phyloP scores from a whole-genome alignment of 2,797 vertebrate species.

The Mus minutoides region DNA sequence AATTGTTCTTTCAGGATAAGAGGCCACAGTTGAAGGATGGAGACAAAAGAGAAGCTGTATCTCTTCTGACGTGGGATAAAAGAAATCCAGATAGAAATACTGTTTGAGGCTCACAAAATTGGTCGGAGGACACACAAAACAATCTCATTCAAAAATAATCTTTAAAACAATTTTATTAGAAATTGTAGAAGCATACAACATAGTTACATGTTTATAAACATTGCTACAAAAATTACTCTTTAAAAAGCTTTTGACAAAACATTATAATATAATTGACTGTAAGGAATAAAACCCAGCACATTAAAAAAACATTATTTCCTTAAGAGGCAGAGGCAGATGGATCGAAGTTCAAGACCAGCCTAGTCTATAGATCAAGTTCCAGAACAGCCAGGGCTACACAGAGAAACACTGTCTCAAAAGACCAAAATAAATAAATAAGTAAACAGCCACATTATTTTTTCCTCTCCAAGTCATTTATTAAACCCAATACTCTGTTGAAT shows the following conservation, averaged over 20 bases:
- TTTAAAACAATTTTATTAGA: constrained; percentile 78
- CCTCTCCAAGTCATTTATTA: not conserved
- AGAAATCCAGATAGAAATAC: constrained; percentile 40
- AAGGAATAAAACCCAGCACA: constrained; percentile 54
- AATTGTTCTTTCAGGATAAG: not conserved
- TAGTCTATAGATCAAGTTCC: not conserved
- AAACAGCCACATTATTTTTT: not conserved
- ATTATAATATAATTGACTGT: constrained; percentile 63
- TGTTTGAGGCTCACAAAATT: constrained; percentile 45
- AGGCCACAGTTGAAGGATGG: constrained; percentile 23
- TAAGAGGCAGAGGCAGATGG: not conserved
- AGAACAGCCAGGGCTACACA: not conserved
- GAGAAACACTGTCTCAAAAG: not conserved
- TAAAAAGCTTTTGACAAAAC: constrained; percentile 55
- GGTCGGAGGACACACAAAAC: constrained; percentile 64
- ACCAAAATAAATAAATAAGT: not conserved
- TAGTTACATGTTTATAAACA: constrained; percentile 78
- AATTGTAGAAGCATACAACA: constrained; percentile 55
- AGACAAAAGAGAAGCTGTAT: not conserved
- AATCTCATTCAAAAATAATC: constrained; percentile 70
- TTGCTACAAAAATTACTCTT: constrained; percentile 63
- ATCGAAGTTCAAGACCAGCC: not conserved
- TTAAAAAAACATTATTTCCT: not conserved
- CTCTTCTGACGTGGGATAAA: not conserved
- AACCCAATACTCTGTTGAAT: not conserved